Base-by-base conservation (phyloP, 2,888 invertebrate genomes). In the Calliphora vomitoria region DNA sequence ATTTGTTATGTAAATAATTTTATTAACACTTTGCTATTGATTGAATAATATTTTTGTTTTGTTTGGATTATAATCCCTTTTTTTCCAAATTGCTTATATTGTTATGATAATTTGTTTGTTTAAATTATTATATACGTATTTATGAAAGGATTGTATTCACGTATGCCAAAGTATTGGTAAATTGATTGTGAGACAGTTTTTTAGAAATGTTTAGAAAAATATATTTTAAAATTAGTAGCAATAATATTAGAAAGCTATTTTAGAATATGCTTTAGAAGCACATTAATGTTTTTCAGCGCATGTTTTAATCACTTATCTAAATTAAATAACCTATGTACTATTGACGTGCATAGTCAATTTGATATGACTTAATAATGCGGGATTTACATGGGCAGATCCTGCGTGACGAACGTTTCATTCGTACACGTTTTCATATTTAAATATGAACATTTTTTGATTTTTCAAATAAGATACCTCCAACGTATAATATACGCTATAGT, bases 1-100 rank as follows among this genome's bases (percentile, higher is more conserved):
- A 11, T 71, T 80, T 82, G 58, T 82, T 66, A 86, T 86, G 72
- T 68, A 82, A 82, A 78, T 78, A 76, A 66, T 58, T 72, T 64
- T 82, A 64, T 72, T 85, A 80, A 85, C 85, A 80, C 85, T 85
- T 85, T 85, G 15, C 62, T 53, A 78, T 72, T 60, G 58, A 85
- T 80, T 31, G 41, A 50, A 55, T 47, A 47, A 31, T 53, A 82
- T 47, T 75, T 68, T 58, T 38, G 0, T 3, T 58, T 15, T 78
- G 3, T 81, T 64, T 25, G 20, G 13, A 15, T 53, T 81, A 4
- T 38, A 11, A 76, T 50, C 47, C 35, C 20, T 18, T 58, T 69
- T 31, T 18, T 50, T 38, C 3, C 25, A 47, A 72, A 84, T 84
- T 60, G 50, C 50, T 71, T 2, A 31, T 69, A 76, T 82, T 85